Evolutionary conservation across 2,797 vertebrate species (phyloP).

Genomic region (Tamandua tetradactyla): DNA sequence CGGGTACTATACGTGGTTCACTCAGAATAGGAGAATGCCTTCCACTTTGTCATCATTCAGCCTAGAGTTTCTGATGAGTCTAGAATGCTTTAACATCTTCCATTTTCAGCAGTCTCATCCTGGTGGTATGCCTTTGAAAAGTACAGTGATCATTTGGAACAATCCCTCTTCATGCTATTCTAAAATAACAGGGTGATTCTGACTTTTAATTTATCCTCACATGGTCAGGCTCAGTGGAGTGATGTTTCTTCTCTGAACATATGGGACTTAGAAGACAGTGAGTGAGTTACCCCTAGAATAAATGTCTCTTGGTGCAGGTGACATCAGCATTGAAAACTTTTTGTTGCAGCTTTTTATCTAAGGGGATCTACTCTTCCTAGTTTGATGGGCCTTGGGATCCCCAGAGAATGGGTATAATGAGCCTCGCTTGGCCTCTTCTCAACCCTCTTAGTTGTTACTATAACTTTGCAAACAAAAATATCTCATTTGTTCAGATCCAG

Average conservation of each 20-base stretch:
- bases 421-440: conserved; percentile 32
- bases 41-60: background rate
- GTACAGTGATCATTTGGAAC: background rate
- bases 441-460: conserved; percentile 50
- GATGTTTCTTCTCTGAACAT: background rate
- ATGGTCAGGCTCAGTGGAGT: background rate
- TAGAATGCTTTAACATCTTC: background rate
- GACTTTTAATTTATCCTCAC: background rate
- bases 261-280: background rate
- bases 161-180: background rate
- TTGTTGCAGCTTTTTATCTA: conserved; percentile 60
- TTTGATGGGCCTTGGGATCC: conserved; percentile 13
- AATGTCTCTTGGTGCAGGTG: conserved; percentile 29
- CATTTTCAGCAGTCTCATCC: background rate
- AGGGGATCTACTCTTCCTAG: conserved; percentile 52
- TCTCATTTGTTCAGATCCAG: conserved; percentile 49
- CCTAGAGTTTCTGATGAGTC: background rate
- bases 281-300: conserved; percentile 6
- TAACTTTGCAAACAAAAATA: conserved; percentile 56
- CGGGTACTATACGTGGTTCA: background rate
- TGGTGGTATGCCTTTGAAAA: background rate
- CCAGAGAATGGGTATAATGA: conserved; percentile 58
- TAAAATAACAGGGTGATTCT: background rate
- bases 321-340: background rate
- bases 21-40: background rate